Conservation (phyloP, 2,113 vertebrate species). For the Chunga burmeisteri region DNA sequence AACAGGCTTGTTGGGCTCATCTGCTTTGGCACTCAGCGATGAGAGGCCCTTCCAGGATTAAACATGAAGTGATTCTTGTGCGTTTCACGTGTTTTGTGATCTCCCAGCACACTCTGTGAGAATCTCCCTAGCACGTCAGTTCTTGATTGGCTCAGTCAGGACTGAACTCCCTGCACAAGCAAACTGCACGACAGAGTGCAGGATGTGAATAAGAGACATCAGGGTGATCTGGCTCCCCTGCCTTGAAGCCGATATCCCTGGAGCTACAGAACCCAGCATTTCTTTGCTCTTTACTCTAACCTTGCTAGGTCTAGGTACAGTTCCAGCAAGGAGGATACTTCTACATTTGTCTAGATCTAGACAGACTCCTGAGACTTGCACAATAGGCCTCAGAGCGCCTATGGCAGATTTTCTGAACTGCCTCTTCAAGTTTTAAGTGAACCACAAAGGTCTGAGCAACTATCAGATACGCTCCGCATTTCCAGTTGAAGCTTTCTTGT, state of each 20-base stretch:
- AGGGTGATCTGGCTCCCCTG: background rate
- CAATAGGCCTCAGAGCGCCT: background rate
- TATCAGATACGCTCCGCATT: background rate
- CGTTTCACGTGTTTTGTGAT: background rate
- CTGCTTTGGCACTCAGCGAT: background rate
- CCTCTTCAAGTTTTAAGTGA: background rate
- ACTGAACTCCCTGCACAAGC: background rate
- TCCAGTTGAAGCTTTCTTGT: background rate
- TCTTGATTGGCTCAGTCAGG: background rate
- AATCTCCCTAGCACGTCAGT: background rate
- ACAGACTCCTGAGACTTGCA: background rate
- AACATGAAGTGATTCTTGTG: background rate
- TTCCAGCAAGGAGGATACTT: background rate
- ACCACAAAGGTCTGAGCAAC: background rate
- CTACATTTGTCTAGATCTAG: background rate
- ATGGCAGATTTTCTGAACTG: background rate
- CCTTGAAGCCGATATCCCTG: background rate
- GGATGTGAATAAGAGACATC: background rate
- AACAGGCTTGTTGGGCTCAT: background rate
- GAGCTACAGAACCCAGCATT: background rate
- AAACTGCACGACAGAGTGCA: background rate
- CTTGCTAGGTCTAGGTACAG: background rate
- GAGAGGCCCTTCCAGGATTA: background rate
- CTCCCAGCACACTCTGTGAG: background rate
- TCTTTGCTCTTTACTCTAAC: background rate